Evolutionary conservation across 2,113 vertebrate genomes (phyloP).

Genomic region (Salvelinus alpinus): DNA sequence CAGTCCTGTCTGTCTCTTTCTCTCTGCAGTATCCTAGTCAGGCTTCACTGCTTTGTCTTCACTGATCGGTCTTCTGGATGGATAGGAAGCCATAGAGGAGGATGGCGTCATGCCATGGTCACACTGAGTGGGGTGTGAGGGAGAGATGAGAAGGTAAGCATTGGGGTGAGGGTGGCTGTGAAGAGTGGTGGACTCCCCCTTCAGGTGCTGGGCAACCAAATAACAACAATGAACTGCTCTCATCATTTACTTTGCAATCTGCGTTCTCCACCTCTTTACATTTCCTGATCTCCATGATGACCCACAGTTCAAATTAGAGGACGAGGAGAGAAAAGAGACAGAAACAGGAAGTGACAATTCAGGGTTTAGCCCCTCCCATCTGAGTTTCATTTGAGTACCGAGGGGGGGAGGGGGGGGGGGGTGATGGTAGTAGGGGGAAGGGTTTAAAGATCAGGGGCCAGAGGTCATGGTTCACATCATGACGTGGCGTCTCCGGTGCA

Average conservation of each 20-base stretch:
- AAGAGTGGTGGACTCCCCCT: too few species aligned
- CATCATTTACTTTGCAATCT: too few species aligned
- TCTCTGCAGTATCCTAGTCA: not conserved
- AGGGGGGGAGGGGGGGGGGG: conserved; percentile 18
- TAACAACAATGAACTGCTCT: too few species aligned
- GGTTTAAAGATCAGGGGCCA: not conserved
- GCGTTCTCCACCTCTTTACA: not conserved
- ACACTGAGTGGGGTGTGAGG: too few species aligned
- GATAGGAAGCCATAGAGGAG: conserved; percentile 30
- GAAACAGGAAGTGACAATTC: not conserved
- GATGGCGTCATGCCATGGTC: conserved; percentile 10
- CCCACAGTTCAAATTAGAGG: not conserved
- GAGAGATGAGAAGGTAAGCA: too few species aligned
- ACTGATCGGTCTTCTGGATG: not conserved
- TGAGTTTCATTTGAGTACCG: conserved; percentile 12
- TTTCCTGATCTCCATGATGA: not conserved
- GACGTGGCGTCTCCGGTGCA: conserved; percentile 92
- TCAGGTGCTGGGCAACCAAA: too few species aligned
- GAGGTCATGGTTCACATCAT: conserved; percentile 84
- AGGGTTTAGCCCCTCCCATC: not conserved
- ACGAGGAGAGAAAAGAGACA: not conserved
- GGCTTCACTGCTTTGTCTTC: not conserved
- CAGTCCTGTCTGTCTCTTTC: not conserved
- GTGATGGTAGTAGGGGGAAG: not conserved
- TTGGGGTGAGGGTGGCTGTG: too few species aligned